phyloP scores from a whole-genome alignment of 2,797 vertebrate genomes.

The Leucoraja ocellata region DNA sequence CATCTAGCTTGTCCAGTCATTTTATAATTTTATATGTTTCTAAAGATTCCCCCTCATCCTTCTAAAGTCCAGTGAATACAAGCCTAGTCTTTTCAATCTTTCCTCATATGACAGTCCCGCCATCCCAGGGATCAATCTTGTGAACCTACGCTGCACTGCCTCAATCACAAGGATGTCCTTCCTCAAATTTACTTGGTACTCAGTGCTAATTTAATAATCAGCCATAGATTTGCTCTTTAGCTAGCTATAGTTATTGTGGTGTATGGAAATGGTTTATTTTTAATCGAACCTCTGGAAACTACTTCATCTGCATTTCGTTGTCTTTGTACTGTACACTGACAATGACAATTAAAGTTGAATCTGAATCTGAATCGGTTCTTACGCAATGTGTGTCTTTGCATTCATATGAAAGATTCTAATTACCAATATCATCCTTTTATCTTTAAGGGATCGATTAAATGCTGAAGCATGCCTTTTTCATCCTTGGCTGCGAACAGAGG shows the following conservation, averaged over 20 bases:
- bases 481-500: conserved; percentile 78
- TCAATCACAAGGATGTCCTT: too few relatives aligned
- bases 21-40: too few relatives aligned
- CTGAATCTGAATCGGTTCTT: not conserved
- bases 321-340: too few relatives aligned
- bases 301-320: not conserved
- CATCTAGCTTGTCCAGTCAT: too few relatives aligned
- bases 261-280: not conserved
- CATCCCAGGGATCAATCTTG: too few relatives aligned
- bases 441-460: conserved; percentile 73
- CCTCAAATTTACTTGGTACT: not conserved
- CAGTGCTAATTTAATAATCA: not conserved
- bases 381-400: not conserved
- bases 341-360: too few relatives aligned
- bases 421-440: not conserved
- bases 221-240: not conserved
- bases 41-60: too few relatives aligned
- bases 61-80: too few relatives aligned
- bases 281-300: not conserved
- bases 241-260: not conserved
- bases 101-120: too few relatives aligned
- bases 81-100: too few relatives aligned
- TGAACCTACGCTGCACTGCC: too few relatives aligned
- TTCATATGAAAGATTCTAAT: too few relatives aligned
- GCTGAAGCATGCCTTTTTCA: conserved; percentile 82